phyloP scores from a whole-genome alignment of 2,888 invertebrate genomes.

The Celastrina argiolus region DNA sequence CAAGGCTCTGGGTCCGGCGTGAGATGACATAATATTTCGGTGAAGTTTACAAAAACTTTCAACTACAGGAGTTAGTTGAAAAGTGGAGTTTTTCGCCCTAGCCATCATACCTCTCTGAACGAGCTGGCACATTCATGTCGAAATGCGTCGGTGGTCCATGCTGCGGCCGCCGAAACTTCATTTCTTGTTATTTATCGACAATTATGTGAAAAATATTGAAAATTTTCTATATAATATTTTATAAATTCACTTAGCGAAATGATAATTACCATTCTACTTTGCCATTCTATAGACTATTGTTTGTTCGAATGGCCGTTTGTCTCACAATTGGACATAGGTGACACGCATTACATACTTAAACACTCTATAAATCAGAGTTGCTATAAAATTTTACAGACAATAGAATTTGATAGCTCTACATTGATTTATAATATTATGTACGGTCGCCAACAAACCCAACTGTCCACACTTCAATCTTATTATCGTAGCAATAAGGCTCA shows the following conservation, averaged over 20 bases:
- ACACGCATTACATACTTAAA: neutral
- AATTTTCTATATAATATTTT: neutral
- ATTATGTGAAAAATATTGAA: neutral
- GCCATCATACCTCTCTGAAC: too few species aligned
- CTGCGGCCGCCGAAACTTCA: too few species aligned
- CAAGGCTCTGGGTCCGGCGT: too few species aligned
- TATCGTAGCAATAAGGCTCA: neutral
- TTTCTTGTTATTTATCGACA: neutral
- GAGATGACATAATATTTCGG: too few species aligned
- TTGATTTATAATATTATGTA: neutral
- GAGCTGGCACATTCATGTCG: too few species aligned
- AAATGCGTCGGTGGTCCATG: too few species aligned
- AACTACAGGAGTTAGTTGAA: too few species aligned
- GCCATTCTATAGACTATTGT: conserved; percentile 3
- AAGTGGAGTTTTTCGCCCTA: too few species aligned
- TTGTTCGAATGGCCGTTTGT: neutral
- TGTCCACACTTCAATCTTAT: neutral
- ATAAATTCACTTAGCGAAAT: neutral
- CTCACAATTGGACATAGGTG: neutral
- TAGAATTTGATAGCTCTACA: neutral
- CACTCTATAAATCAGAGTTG: neutral
- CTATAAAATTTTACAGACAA: conserved; percentile 9
- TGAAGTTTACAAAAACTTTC: too few species aligned
- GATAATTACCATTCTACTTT: neutral
- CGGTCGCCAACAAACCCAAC: neutral